Evolutionary conservation across 2,797 vertebrate species (phyloP), one percentile per base, ranked within the genome.

Genomic region (Holocentrus rufus): DNA sequence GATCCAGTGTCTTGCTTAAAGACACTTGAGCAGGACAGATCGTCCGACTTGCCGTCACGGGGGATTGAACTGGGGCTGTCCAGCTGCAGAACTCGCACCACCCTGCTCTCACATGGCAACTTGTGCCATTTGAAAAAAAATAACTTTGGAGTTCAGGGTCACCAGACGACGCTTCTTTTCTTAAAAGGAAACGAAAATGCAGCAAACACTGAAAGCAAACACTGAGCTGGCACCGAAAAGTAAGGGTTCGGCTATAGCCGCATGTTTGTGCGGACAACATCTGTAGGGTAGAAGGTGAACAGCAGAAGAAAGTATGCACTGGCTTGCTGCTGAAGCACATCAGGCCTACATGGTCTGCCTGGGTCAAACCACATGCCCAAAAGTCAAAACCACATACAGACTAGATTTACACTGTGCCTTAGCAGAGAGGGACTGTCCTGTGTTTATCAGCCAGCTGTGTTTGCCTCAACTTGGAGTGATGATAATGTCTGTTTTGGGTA

Each of bases 291-390:
- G 58, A 56, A 9, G 46, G 31, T 23, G 65, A 4, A 34, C 23
- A 15, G 63, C 60, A 59, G 47, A 31, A 17, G 50, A 53, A 69
- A 65, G 49, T 27, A 44, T 74, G 70, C 64, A 73, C 73, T 69
- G 69, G 66, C 72, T 20, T 39, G 20, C 18, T 27, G 22, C 31
- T 71, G 57, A 62, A 70, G 69, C 53, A 22, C 23, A 31, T 31
- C 54, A 60, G 22, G 23, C 46, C 58, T 27, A 42, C 20, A 42
- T 65, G 52, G 56, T 50, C 72, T 76, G 78, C 53, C 72, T 76
- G 77, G 72, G 68, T 79, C 66, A 76, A 82, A 69, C 76, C 76
- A 53, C 69, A 58, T 58, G 31, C 39, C 54, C 25, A 31, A 56
- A 56, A 11, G 56, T 39, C 54, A 25, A 31, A 31, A 56, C 54